phyloP scores from a whole-genome alignment of 2,888 invertebrate genomes.

The Griposia aprilina region DNA sequence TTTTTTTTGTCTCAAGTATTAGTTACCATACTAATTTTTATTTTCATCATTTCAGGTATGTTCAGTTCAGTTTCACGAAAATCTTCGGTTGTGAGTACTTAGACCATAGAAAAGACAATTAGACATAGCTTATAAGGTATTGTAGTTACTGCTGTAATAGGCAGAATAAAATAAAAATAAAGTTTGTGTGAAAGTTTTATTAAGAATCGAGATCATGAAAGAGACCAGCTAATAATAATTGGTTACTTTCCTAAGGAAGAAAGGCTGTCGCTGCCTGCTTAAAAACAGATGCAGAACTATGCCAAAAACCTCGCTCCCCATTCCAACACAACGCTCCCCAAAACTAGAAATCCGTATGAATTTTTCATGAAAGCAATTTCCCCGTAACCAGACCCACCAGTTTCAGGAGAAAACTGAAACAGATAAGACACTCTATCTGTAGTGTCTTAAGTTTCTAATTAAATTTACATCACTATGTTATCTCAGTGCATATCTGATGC shows the following conservation, averaged over 20 bases:
- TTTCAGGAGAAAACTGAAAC: slow-evolving; percentile 60
- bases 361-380: slow-evolving; percentile 63
- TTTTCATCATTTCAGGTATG: slow-evolving; percentile 59
- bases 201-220: not conserved
- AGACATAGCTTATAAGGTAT: not conserved
- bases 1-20: not conserved
- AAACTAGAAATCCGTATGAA: slow-evolving; percentile 54
- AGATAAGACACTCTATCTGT: slow-evolving; percentile 58
- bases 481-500: slow-evolving; percentile 65
- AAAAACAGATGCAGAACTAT: slow-evolving; percentile 19
- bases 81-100: slow-evolving; percentile 40
- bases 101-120: not conserved
- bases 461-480: slow-evolving; percentile 73
- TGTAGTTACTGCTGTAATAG: not conserved
- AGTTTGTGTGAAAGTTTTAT: not conserved
- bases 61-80: slow-evolving; percentile 19
- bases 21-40: not conserved
- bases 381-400: slow-evolving; percentile 31
- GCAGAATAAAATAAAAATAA: too few species aligned
- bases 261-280: not conserved
- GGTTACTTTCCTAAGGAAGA: not conserved
- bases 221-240: not conserved
- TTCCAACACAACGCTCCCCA: slow-evolving; percentile 24
- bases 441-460: slow-evolving; percentile 72
- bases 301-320: slow-evolving; percentile 9